A percentile compares a stretch with the other conserved stretches of the same genome.
Evolutionary conservation across 2,113 vertebrate genomes (phyloP).

Genomic region (Tychaedon coryphoeus): DNA sequence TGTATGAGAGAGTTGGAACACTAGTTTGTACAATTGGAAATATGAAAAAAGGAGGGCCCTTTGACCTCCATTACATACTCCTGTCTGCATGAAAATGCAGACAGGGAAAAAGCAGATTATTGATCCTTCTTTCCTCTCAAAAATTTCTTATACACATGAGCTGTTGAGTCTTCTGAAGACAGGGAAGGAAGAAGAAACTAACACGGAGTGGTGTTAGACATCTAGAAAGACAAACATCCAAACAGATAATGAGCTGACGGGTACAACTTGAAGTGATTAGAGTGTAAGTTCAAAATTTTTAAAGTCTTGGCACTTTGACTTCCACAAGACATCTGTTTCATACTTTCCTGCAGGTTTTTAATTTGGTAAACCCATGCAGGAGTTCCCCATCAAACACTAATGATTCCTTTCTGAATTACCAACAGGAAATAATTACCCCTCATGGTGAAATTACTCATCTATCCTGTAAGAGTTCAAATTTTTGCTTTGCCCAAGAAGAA

Average conservation of each 20-base stretch:
- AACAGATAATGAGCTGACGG: not conserved
- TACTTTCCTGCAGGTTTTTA: not conserved
- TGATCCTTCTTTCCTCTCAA: not conserved
- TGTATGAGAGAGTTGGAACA: not conserved
- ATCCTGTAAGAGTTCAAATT: not conserved
- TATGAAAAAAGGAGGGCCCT: not conserved
- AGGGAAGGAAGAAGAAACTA: not conserved
- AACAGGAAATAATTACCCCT: not conserved
- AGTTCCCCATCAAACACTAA: not conserved
- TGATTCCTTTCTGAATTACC: not conserved
- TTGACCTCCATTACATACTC: not conserved
- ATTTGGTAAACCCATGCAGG: not conserved
- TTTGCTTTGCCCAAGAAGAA: not conserved
- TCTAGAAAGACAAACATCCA: not conserved
- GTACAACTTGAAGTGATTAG: not conserved
- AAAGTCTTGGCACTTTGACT: not conserved
- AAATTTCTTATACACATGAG: not conserved
- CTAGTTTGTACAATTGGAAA: not conserved
- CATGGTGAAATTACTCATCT: not conserved
- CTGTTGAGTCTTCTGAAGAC: not conserved
- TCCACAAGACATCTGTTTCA: not conserved
- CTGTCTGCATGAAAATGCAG: accelerated
- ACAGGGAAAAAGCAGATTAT: not conserved
- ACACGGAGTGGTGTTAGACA: accelerated
- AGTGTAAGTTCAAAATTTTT: not conserved